Evolutionary conservation across 2,888 invertebrate genomes (phyloP).

Genomic region (Nipponacmea schrenckii): DNA sequence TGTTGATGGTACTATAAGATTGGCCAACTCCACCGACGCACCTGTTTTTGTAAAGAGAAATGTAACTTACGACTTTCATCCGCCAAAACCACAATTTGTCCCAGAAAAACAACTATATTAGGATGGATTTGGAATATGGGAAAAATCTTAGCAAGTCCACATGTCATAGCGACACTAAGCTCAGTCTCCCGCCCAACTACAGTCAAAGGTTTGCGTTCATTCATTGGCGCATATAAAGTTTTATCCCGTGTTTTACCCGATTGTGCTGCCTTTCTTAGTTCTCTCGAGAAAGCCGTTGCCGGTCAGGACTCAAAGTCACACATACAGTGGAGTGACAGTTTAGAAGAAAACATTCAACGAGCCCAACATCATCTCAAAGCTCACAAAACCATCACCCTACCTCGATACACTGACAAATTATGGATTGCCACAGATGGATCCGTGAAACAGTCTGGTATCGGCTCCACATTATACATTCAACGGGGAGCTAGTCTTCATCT

Average conservation of each 20-base stretch:
- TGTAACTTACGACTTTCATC: too few relatives aligned
- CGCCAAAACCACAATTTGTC: too few relatives aligned
- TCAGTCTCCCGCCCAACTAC: neutral
- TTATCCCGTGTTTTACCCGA: neutral
- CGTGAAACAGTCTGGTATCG: neutral
- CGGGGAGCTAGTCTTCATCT: neutral
- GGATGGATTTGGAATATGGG: too few relatives aligned
- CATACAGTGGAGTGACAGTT: too few relatives aligned
- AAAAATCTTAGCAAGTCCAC: too few relatives aligned
- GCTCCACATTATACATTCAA: neutral
- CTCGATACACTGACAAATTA: neutral
- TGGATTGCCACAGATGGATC: neutral
- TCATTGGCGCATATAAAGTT: too few relatives aligned
- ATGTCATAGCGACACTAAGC: neutral
- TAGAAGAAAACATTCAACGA: slow-evolving; percentile 1
- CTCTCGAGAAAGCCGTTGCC: neutral
- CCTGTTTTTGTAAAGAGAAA: neutral
- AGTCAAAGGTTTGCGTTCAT: neutral
- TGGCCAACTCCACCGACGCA: slow-evolving; percentile 16
- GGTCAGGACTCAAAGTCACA: too few relatives aligned
- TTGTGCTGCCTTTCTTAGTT: neutral
- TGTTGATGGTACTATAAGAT: slow-evolving; percentile 21
- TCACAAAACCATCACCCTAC: neutral
- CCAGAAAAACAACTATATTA: too few relatives aligned
- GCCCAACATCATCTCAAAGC: neutral